Base-by-base conservation (phyloP, 2,113 vertebrate species). In the Athene noctua region DNA sequence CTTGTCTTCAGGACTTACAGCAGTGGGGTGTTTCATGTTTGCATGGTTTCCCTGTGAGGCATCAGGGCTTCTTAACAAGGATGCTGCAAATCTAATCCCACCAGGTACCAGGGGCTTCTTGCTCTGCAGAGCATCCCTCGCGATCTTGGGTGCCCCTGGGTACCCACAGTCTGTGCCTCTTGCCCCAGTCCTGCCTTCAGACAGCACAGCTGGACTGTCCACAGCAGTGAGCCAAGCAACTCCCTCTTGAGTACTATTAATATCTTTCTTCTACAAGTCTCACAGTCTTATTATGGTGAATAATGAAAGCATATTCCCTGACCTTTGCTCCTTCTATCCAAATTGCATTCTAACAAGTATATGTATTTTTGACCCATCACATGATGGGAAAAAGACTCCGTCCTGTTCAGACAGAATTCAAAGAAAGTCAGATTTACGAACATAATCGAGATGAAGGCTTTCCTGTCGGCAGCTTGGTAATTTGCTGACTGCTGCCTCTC, bases 231-330 rank as follows among this genome's bases (percentile, higher is more conserved):
- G 91, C 94, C 95, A 95, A 83, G 80, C 80, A 70, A 49, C 67
- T 96, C 88, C 89, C 94, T 57, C 79, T 36, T 66, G 72, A 36
- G 23, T 49, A 15, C 93, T 92, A 80, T 95, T 92, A 94, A 95
- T 91, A 95, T 96, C 86, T 36, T 80, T 59, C 89, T 85, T 77
- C 74, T 71, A 18, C 80, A 52, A 77, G 65, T 96, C 89, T 94
- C 89, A 52, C 82, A 75, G 83, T 21, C 91, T 94, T 95, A 86
- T 95, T 86, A 82, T 92, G 96, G 91, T 74, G 91, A 92, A 81
- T 92, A 94, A 92, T 71, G 91, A 78, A 74, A 72, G 40, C 61
- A 58, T 46, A 70, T 91, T 72, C 90, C 92, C 66, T 44, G 90
- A 73, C 87, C 86, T 72, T 77, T 85, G 86, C 73, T 82, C 84